Base-by-base conservation (phyloP, 2,888 invertebrate species). In the Leptopterna dolabrata region DNA sequence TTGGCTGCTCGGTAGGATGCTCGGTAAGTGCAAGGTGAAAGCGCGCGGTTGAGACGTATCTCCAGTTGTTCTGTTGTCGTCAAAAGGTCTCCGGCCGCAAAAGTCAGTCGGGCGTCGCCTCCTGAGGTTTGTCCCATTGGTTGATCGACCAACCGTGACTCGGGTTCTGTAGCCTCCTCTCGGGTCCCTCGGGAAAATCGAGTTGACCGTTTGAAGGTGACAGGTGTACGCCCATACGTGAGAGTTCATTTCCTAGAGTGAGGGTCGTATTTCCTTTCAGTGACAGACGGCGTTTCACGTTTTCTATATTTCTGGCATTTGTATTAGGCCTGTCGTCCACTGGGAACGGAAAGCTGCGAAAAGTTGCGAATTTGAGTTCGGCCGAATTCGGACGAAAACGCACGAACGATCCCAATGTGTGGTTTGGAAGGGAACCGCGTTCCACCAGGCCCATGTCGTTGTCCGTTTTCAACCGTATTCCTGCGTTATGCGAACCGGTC, bases 111-210 rank as follows among this genome's bases (percentile, higher is more conserved):
- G 27, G 63, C 63, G 63, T 24, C 63, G 63, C 63, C 63, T 24
- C 63, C 27, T 63, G 63, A 63, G 63, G 63, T 63, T 63, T 63
- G 63, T 63, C 63, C 63, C 63, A 63, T 63, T 63, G 63, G 63
- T 63, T 63, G 63, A 27, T 63, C 63, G 63, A 27, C 63, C 63
- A 63, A 63, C 63, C 63, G 63, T 63, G 63, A 63, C 63, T 63
- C 19, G 9, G 24, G 63, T 11, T n/a, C 7, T 19, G 63, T n/a
- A 47, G 24, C 19, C 11, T 19, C 19, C 24, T 19, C 19, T 2
- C 0, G 63, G 63, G 24, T 63, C 63, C 63, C 63, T 19, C 11
- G 63, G 63, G 63, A 63, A 27, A 63, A 63, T 24, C 63, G 24
- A 27, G 51, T n/a, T 51, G 51, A 51, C 51, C 51, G 27, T 24